These are phyloP conservation scores for Drosophila maculinotata DNA, from an alignment of 2,888 invertebrate species.

Conservation along the genomic window DNA sequence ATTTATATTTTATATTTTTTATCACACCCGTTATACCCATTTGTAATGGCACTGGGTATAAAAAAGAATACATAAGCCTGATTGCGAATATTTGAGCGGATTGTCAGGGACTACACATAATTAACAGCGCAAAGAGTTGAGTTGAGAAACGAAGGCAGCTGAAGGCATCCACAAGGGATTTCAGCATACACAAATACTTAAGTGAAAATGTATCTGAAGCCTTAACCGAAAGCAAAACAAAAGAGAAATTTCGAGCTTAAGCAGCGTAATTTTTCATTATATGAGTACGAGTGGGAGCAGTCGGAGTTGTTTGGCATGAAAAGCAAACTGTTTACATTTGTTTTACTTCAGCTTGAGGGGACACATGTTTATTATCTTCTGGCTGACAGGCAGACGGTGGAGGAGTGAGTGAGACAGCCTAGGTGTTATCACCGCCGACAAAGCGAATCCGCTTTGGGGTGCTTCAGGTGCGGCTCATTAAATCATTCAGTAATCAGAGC, in stretches of 20 bases:
- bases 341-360: slow-evolving; percentile 42
- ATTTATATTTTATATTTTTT: too few relatives aligned
- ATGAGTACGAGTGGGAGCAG: slow-evolving; percentile 8
- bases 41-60: neutral
- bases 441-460: slow-evolving; percentile 33
- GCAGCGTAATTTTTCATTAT: slow-evolving; percentile 70
- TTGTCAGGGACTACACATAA: slow-evolving; percentile 41
- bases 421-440: slow-evolving; percentile 34
- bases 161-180: slow-evolving; percentile 38
- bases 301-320: slow-evolving; percentile 52
- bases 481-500: slow-evolving; percentile 64
- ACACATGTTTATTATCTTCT: slow-evolving; percentile 29
- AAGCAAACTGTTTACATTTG: slow-evolving; percentile 77
- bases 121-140: slow-evolving; percentile 38
- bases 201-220: slow-evolving; percentile 51
- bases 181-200: slow-evolving; percentile 43
- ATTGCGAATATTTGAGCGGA: slow-evolving; percentile 47
- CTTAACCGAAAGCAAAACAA: slow-evolving; percentile 27
- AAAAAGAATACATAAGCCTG: slow-evolving; percentile 22
- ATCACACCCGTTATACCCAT: neutral
- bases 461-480: slow-evolving; percentile 73
- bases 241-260: slow-evolving; percentile 28
- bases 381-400: slow-evolving; percentile 14
- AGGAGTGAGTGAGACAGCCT: slow-evolving; percentile 1
- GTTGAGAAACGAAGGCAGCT: slow-evolving; percentile 3